Base-by-base conservation (phyloP, 2,113 vertebrate genomes). In the Sorex fumeus region DNA sequence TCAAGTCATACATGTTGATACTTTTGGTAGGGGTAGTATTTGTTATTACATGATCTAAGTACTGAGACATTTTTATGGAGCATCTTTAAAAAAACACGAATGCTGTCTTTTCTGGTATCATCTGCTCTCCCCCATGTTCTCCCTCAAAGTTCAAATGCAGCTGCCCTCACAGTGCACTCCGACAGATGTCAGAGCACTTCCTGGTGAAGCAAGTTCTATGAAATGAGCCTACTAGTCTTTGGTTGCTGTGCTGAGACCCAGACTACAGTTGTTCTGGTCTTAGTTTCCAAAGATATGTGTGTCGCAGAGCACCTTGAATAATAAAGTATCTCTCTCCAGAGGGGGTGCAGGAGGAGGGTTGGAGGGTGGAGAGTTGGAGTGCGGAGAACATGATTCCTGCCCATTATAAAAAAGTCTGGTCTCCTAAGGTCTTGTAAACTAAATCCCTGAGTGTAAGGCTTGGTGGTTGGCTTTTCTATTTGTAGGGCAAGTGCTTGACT, bases 61-160 rank as follows among this genome's bases (percentile, higher is more conserved):
- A 34, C 32, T 34, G 18, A 15, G 34, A 18, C 60, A 50, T 27
- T 89, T 86, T 78, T 32, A 18, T 75, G 21, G 43, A 72, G 5
- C 3, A 15, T 80, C 36, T 87, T 76, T 93, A 28, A 87, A 66
- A 70, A 66, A 92, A 70, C 15, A 75, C 79, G 62, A 36, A 27
- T 74, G 0, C 57, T 60, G 45, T 0, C 15, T 30, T 36, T 66
- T 80, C 30, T 91, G 40, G 57, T 57, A 4, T 57, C 40, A 28
- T 9, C 19, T 62, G 23, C 13, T 32, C 19, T 79, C 78, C 43
- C 19, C 19, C 47, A 47, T 28, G 36, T 5, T 47, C 90, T 83
- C 62, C n/a, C 77, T 30, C 16, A 70, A 60, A 83, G 69, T 32
- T 67, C 15, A 87, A 53, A 67, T 12, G 12, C 3, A 36, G 25